Base-by-base conservation (phyloP, 2,113 vertebrate genomes). In the Eulemur rufifrons region DNA sequence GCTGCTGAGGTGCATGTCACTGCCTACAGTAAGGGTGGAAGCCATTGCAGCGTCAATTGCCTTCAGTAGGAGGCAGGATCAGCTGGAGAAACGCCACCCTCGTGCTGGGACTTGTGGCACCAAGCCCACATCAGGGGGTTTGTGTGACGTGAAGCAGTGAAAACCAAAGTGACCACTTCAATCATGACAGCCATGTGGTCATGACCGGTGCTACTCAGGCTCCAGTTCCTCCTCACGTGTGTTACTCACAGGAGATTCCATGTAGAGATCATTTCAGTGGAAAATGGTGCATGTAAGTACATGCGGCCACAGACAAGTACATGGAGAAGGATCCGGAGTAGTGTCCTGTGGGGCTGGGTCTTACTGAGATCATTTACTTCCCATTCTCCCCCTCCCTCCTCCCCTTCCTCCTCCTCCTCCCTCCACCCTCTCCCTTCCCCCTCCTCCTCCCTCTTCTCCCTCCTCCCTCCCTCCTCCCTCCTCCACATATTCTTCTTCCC, bases 151-250 rank as follows among this genome's bases (percentile, higher is more conserved):
- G 34, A 82, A 73, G 42, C 47, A 27, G 13, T 25, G 25, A 32
- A 86, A 68, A 64, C 11, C 8, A 6, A 85, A 68, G 29, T 15
- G 29, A 37, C 6, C 5, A 15, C 32, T 54, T 39, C 61, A 34
- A 20, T 56, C 20, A 63, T 29, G 34, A 52, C 5, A 20, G 27
- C 12, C 59, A 23, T 3, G 18, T 37, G 2, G 4, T 47, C 37
- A 25, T 6, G 14, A n/a, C 18, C 17, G 5, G 1, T 50, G 17
- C 3, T 13, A 27, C 13, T 52, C 20, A 2, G 9, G 1, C 4
- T 34, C 15, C 45, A 21, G 3, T n/a, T 68, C 68, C 8, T 61
- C 20, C 74, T 18, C 11, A n/a, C 1, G 3, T 10, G 15, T 37
- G 29, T 8, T 47, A 1, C 7, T 42, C 13, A 27, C 21, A 25